Evolutionary conservation across 2,113 vertebrate species (phyloP), one percentile per base, ranked within the genome.

Genomic region (Cyanistes caeruleus): DNA sequence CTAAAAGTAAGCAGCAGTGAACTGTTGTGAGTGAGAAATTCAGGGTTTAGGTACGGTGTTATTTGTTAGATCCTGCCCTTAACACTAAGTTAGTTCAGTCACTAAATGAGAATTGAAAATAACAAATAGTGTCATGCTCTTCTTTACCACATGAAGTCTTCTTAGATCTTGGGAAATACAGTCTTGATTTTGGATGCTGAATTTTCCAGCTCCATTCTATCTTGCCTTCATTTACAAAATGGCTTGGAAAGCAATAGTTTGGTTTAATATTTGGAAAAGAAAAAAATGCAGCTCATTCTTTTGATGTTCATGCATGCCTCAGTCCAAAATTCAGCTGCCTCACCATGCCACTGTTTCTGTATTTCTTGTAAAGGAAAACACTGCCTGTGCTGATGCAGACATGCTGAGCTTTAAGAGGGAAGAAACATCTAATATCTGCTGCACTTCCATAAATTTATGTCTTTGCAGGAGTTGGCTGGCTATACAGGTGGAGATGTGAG

Each of bases 401-500:
- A 5, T 43, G 25, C 49, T 68, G 31, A 46, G 28, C 48, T 85
- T 63, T 7, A 37, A 7, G 6, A 23, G 28, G 39, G 18, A 62
- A 68, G 46, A 89, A 84, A 67, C 13, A 11, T 15, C 20, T 53
- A 28, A 31, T 55, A 62, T 10, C 30, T 2, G 0, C 60, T 49
- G 22, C 6, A 60, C 28, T 92, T 63, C 4, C 7, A 43, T 83
- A 10, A 73, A 64, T 28, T 24, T 69, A 1, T 92, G 76, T 86
- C 75, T 87, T 46, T 80, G 13, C 97, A 99, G 99, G 99, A 99
- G 60, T 69, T 99, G 95, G 99, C 99, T 2, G 99, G 99, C 51
- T 99, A 99, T 97, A 98, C 99, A 0, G 99, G 99, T 9, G 99
- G 99, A 63, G 99, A 99, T 1, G 98, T 99, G 97, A 98, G 97